These are phyloP conservation scores for Equus przewalskii DNA, from an alignment of 2,113 vertebrate genomes.

Conservation along the genomic window DNA sequence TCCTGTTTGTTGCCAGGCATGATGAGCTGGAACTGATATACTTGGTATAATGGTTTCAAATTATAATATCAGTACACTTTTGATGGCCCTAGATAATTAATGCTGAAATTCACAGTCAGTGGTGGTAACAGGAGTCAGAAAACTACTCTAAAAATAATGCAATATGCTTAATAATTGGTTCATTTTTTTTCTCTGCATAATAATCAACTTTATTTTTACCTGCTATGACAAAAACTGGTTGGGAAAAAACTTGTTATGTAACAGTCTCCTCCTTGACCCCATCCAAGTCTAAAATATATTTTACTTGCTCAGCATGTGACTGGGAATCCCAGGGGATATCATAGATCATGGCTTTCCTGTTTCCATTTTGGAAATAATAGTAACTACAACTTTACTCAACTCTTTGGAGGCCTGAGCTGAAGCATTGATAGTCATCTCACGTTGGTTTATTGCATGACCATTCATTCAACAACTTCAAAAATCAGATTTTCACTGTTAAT, in stretches of 20 bases:
- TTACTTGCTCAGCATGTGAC: neutral
- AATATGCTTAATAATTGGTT: constrained; percentile 63
- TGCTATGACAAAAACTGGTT: constrained; percentile 63
- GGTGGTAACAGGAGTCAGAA: constrained; percentile 50
- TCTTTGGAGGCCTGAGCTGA: constrained; percentile 40
- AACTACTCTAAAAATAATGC: constrained; percentile 58
- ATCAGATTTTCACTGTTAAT: constrained; percentile 77
- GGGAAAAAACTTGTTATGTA: constrained; percentile 33
- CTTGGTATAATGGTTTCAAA: constrained; percentile 71
- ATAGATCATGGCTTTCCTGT: neutral
- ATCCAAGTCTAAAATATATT: constrained; percentile 22
- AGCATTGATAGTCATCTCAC: neutral
- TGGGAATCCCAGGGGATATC: constrained; percentile 26
- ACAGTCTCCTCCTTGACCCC: constrained; percentile 43
- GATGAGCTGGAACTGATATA: constrained; percentile 46
- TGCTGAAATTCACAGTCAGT: constrained; percentile 67
- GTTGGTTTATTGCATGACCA: constrained; percentile 59
- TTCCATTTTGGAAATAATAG: constrained; percentile 57
- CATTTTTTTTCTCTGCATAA: neutral
- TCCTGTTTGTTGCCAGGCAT: constrained; percentile 47
- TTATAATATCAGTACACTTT: constrained; percentile 62
- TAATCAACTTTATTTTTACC: constrained; percentile 74
- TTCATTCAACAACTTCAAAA: constrained; percentile 71
- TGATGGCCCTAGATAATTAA: constrained; percentile 69
- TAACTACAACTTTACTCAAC: neutral